Conservation (phyloP, 1,140 invertebrate genomes). For the Nasonia longicornis region DNA sequence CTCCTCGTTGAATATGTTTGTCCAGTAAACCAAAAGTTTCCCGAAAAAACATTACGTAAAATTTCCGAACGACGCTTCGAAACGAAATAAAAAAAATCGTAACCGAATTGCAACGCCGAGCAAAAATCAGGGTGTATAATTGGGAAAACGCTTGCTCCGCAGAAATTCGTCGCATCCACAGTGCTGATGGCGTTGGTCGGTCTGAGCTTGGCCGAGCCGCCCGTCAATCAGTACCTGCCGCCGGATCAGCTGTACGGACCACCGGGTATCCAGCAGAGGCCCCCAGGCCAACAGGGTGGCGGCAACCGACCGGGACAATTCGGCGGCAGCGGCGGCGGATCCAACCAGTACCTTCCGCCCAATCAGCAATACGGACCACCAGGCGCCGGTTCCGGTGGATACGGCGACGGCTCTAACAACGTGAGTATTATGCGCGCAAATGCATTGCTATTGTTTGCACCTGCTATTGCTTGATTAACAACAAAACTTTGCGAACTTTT, state of each 20-base stretch:
- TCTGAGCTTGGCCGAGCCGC: constrained; percentile 57
- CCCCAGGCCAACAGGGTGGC: constrained; percentile 49
- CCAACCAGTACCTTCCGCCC: constrained; percentile 71
- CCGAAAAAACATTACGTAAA: no score
- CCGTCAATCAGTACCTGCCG: constrained; percentile 71
- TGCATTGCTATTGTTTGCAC: no score
- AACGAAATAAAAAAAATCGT: no score
- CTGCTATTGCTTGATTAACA: no score
- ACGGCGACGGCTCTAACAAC: constrained; percentile 49
- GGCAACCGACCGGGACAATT: constrained; percentile 51
- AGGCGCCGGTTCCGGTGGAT: constrained; percentile 18
- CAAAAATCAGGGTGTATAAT: no score
- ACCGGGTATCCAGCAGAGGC: constrained; percentile 45
- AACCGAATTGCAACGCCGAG: no score
- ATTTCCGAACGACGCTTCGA: no score
- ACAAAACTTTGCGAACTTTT: background rate
- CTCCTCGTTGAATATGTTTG: no score
- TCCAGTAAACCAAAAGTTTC: no score
- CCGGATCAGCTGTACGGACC: constrained; percentile 65
- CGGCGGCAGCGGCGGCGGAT: constrained; percentile 54
- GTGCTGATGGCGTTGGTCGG: constrained; percentile 48
- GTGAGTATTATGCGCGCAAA: background rate
- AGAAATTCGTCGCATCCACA: constrained; percentile 53
- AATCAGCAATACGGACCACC: constrained; percentile 50
- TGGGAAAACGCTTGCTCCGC: background rate